A percentile compares a stretch with the other conserved stretches of the same genome.
Evolutionary conservation across 2,113 vertebrate species (phyloP).

Genomic region (Lophochroa leadbeateri): DNA sequence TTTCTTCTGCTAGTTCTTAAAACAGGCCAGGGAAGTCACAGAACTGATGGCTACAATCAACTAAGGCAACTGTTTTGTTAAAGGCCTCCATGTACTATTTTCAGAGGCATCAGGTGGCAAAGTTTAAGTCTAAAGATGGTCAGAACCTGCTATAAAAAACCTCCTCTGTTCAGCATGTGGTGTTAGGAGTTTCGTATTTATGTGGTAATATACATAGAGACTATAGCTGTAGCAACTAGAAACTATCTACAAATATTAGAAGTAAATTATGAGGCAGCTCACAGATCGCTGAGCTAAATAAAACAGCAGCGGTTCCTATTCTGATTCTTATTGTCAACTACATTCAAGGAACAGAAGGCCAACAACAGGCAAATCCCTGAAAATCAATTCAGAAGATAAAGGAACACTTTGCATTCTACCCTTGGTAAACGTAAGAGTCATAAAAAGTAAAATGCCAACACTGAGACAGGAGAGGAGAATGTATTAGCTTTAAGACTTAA

Average conservation of each 20-base stretch:
- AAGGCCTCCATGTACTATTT: constrained; percentile 37
- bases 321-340: background rate
- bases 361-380: background rate
- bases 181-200: constrained; percentile 42
- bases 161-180: background rate
- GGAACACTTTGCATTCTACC: background rate
- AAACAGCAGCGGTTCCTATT: background rate
- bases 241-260: constrained; percentile 40
- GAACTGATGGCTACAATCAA: background rate
- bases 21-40: background rate
- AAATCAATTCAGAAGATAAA: constrained; percentile 18
- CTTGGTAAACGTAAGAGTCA: background rate
- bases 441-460: constrained; percentile 20
- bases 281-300: background rate
- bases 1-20: background rate
- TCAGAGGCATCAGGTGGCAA: constrained; percentile 33
- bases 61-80: constrained; percentile 44
- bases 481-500: background rate
- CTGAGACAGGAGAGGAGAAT: background rate
- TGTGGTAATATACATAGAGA: background rate
- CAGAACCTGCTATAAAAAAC: constrained; percentile 46
- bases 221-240: constrained; percentile 56
- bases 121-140: constrained; percentile 62
- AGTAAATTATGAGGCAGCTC: background rate
- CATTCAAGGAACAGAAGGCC: background rate